Conservation (phyloP, 2,888 invertebrate species). For the Cinara cedri region DNA sequence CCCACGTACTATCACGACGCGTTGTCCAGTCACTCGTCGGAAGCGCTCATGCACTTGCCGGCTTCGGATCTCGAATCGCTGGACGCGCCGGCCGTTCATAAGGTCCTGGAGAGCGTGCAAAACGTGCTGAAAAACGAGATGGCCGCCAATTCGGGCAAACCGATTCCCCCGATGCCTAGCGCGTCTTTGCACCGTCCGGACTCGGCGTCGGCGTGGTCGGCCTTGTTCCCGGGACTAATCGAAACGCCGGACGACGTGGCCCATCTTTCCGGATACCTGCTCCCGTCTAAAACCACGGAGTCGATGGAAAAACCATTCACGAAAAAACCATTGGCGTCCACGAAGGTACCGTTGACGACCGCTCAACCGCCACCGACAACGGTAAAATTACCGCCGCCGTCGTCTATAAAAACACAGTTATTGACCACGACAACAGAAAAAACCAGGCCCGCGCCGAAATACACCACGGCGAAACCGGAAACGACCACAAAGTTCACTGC, state of each 20-base stretch:
- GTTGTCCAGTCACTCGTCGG: conserved; percentile 60
- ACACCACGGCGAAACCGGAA: conserved; percentile 15
- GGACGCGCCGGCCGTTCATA: conserved; percentile 68
- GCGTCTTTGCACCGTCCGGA: conserved; percentile 46
- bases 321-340: conserved; percentile 25
- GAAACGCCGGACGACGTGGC: conserved; percentile 71
- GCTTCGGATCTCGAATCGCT: conserved; percentile 60
- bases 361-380: conserved; percentile 30
- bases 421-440: conserved; percentile 35
- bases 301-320: background rate
- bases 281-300: conserved; percentile 34
- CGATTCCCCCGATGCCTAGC: conserved; percentile 19
- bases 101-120: conserved; percentile 82
- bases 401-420: conserved; percentile 16
- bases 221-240: conserved; percentile 80
- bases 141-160: conserved; percentile 64
- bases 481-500: conserved; percentile 15
- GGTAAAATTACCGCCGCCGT: conserved; percentile 20
- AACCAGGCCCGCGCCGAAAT: conserved; percentile 12
- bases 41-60: conserved; percentile 47
- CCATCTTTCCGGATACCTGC: conserved; percentile 42
- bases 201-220: conserved; percentile 76
- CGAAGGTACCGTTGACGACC: conserved; percentile 50
- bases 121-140: conserved; percentile 81
- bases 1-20: conserved; percentile 65